Base-by-base conservation (phyloP, 2,888 invertebrate genomes). In the Exocentrus adspersus region DNA sequence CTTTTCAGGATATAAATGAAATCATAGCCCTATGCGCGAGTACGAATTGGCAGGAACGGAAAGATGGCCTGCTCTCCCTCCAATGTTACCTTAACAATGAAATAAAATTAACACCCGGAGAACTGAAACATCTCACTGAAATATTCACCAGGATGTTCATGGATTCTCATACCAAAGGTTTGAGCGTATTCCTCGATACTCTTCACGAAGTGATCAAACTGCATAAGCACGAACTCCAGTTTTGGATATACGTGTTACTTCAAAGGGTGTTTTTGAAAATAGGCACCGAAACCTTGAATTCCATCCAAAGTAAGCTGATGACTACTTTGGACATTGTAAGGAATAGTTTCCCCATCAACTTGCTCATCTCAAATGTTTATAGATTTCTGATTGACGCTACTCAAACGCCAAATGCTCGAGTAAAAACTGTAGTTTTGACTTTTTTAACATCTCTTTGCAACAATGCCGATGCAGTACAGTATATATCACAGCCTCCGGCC, bases 111-210 rank as follows among this genome's bases (percentile, higher is more conserved):
- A 86, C 87, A 0, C 87, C 88, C 2, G 86, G 87, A 0, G 94
- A 95, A 78, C 85, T 95, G 61, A 89, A 92, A 66, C 89, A 92
- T 70, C 89, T 97, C n/a, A 93, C 95, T 0, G 97, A 98, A 75
- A 91, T 95, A 67, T 94, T 97, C 78, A 93, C 95, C 67, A 93
- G 95, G 85, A 95, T 98, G 94, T 97, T 98, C 81, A 95, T 96
- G 87, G 98, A 98, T 83, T 94, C 96, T 1, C 95, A 98, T 84
- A 89, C 97, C 75, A 93, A 95, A 85, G 96, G 97, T 71, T 93
- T 98, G 84, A 93, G 94, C 50, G 85, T 97, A 64, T 95, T 97
- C 82, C 85, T 98, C 79, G 98, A 98, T 80, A 94, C 96, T 0
- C 88, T 98, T 41, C 93, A 93, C 76, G 97, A 97, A 80, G 86